These are phyloP conservation scores for Oscheius myriophilus DNA, from an alignment of 2,888 invertebrate species.

Conservation along the genomic window DNA sequence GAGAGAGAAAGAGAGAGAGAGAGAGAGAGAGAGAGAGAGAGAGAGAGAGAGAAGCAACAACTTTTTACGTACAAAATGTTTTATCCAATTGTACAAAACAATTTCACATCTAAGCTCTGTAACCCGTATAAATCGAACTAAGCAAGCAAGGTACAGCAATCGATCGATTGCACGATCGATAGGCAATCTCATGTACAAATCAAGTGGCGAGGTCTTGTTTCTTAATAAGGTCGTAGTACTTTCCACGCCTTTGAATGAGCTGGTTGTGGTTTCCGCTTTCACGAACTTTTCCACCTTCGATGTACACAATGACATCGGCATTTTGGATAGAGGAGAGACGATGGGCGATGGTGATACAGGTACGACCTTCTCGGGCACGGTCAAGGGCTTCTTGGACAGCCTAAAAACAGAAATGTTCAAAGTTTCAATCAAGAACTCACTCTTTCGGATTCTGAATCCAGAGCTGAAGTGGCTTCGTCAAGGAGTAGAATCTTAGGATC, in stretches of 20 bases:
- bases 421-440: background rate
- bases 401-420: conserved; percentile 26
- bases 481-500: conserved; percentile 68
- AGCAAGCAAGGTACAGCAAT: background rate
- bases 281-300: conserved; percentile 54
- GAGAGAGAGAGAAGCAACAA: no score
- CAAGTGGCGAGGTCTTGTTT: conserved; percentile 48
- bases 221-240: conserved; percentile 50
- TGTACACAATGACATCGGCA: conserved; percentile 58
- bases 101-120: background rate
- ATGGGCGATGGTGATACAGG: conserved; percentile 65
- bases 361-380: conserved; percentile 57
- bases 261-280: conserved; percentile 58
- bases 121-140: background rate
- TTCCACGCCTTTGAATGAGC: conserved; percentile 50
- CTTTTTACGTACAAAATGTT: no score
- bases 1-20: conserved; percentile 20
- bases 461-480: conserved; percentile 42
- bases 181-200: background rate
- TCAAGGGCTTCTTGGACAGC: conserved; percentile 65
- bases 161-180: background rate
- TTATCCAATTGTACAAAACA: no score
- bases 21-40: no score
- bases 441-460: conserved; percentile 32
- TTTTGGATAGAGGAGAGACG: conserved; percentile 64